Percentiles rank a stretch among this genome's conserved stretches.
Conservation (phyloP, 2,113 vertebrate species). For the Carettochelys insculpta region DNA sequence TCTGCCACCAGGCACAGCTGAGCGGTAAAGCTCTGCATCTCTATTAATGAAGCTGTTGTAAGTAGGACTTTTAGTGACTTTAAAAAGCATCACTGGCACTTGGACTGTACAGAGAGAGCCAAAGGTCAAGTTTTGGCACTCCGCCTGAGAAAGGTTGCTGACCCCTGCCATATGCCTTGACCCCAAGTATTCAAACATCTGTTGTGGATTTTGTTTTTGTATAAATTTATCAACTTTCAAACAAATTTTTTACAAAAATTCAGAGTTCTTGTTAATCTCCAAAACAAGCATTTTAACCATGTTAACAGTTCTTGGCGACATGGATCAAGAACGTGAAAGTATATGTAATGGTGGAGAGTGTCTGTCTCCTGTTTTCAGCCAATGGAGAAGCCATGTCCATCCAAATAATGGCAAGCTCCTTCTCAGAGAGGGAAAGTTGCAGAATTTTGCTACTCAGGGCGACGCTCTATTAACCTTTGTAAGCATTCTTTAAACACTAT, state of each 20-base stretch:
- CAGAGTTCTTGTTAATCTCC: not conserved
- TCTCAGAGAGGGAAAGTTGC: not conserved
- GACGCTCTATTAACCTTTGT: conserved; percentile 30
- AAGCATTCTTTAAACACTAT: conserved; percentile 33
- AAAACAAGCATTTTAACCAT: too few relatives aligned
- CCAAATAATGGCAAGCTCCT: conserved; percentile 46
- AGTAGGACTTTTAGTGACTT: too few relatives aligned
- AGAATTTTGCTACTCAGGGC: not conserved
- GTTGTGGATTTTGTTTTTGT: not conserved
- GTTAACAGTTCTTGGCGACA: too few relatives aligned
- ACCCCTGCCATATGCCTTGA: too few relatives aligned
- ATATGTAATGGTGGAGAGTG: not conserved
- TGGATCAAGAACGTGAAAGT: too few relatives aligned
- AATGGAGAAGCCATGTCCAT: not conserved
- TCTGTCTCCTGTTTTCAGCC: accelerated
- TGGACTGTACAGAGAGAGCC: too few relatives aligned
- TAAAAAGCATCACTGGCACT: too few relatives aligned
- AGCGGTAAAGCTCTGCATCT: too few relatives aligned
- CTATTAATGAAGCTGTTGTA: too few relatives aligned
- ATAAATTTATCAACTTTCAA: not conserved
- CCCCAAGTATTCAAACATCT: not conserved
- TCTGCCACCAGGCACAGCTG: too few relatives aligned
- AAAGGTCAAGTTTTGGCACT: too few relatives aligned
- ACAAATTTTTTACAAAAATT: not conserved
- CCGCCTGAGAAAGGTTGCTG: too few relatives aligned